Evolutionary conservation across 2,797 vertebrate species (phyloP).

Genomic region (Streptopelia turtur): DNA sequence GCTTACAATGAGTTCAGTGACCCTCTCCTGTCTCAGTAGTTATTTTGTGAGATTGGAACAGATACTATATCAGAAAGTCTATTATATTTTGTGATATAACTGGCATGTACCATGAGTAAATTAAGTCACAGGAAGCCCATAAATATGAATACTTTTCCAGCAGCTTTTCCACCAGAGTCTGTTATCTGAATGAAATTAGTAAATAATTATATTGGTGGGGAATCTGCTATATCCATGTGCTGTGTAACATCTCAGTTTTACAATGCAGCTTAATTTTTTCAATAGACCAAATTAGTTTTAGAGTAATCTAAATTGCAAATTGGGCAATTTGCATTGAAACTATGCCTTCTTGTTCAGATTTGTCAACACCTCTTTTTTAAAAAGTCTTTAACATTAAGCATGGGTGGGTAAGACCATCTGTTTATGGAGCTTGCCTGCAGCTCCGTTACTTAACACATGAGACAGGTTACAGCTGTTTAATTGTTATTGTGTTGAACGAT

Average conservation of each 20-base stretch:
- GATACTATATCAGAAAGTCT: slow-evolving; percentile 65
- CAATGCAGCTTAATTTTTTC: slow-evolving; percentile 71
- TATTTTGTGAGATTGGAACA: slow-evolving; percentile 49
- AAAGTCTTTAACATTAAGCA: slow-evolving; percentile 78
- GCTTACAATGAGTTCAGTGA: slow-evolving; percentile 42
- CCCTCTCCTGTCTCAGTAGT: slow-evolving; percentile 53
- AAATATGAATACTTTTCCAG: slow-evolving; percentile 77
- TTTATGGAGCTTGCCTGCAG: slow-evolving; percentile 73
- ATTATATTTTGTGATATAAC: slow-evolving; percentile 61
- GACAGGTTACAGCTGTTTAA: slow-evolving; percentile 83
- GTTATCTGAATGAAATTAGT: slow-evolving; percentile 77
- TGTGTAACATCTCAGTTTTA: slow-evolving; percentile 67
- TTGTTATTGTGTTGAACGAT: slow-evolving; percentile 76
- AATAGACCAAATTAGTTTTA: slow-evolving; percentile 76
- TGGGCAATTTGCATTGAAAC: slow-evolving; percentile 77
- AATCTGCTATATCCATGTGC: slow-evolving; percentile 64
- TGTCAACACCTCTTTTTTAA: slow-evolving; percentile 80
- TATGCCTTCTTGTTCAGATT: slow-evolving; percentile 79
- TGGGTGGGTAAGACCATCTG: slow-evolving; percentile 82
- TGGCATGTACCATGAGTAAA: slow-evolving; percentile 60
- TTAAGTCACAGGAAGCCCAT: slow-evolving; percentile 72
- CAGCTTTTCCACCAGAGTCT: slow-evolving; percentile 78
- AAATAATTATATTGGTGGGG: slow-evolving; percentile 80
- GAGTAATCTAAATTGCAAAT: slow-evolving; percentile 82
- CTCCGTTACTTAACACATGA: slow-evolving; percentile 71